A percentile compares a stretch with the other conserved stretches of the same genome.
These are phyloP conservation scores for Sphaeridia pumilis DNA, from an alignment of 2,888 invertebrate genomes.

Conservation along the genomic window DNA sequence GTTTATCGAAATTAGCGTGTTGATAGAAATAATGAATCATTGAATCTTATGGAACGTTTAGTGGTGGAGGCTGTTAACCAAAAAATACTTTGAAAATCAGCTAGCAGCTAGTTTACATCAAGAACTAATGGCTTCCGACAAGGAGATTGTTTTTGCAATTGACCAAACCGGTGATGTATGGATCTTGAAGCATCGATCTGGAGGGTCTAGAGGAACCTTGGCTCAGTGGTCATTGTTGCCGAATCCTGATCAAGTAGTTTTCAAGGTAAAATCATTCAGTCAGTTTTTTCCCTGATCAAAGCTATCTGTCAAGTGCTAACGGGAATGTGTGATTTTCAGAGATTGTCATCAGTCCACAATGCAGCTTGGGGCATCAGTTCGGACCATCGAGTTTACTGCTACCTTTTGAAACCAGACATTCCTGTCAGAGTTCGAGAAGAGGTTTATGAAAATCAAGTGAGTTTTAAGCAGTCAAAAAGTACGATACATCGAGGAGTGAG, in stretches of 20 bases:
- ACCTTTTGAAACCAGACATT: slow-evolving; percentile 77
- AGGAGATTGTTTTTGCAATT: slow-evolving; percentile 22
- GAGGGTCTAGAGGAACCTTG: not conserved
- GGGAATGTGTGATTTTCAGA: no score
- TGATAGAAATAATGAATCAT: no score
- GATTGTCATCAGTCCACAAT: slow-evolving; percentile 21
- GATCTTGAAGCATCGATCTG: slow-evolving; percentile 16
- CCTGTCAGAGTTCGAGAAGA: slow-evolving; percentile 83
- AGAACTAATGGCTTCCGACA: slow-evolving; percentile 11
- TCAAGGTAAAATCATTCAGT: no score
- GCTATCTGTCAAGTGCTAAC: no score
- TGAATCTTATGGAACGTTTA: no score
- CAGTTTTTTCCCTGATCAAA: no score
- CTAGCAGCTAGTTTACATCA: no score
- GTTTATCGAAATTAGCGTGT: no score
- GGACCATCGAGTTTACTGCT: slow-evolving; percentile 83
- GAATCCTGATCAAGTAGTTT: slow-evolving; percentile 23
- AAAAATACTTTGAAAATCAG: no score
- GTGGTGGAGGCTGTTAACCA: no score
- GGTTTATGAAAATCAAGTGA: slow-evolving; percentile 78
- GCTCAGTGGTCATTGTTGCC: slow-evolving; percentile 22
- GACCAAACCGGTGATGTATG: slow-evolving; percentile 27
- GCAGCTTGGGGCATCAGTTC: slow-evolving; percentile 84
- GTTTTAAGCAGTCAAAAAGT: no score
- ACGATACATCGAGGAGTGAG: no score